Base-by-base conservation (phyloP, 2,113 vertebrate species). In the Microtus montanus region DNA sequence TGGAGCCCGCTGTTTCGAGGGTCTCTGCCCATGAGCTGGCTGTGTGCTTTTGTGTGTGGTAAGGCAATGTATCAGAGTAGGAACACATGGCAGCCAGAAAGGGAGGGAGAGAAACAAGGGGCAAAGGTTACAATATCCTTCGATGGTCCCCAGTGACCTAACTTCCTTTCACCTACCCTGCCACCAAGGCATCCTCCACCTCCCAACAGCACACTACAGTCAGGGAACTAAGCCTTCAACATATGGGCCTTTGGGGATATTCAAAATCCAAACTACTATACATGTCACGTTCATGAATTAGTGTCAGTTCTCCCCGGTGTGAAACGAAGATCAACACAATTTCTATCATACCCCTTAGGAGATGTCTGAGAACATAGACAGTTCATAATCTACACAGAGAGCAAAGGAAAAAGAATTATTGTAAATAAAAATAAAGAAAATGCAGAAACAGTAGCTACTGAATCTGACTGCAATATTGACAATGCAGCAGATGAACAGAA, bases 241-340 rank as follows among this genome's bases (percentile, higher is more conserved):
- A 49, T 10, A 49, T 49, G 49, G 10, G 49, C 49, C 26, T 54
- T 30, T 58, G 15, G 64, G 26, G 47, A 58, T 6, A 82, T 15
- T 70, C 47, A 82, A 41, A 52, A 41, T 82, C 17, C 44, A 80
- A 68, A 38, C 47, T 54, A 44, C n/a, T 58, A 13, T 9, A n/a
- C 3, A 61, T 30, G 14, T 30, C 49, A 80, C 63, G 9, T 71
- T 89, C 86, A 78, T 64, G 44, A 58, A 68, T 26, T 61, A 74
- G 0, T 41, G 52, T 64, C 58, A 63, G 61, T 52, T 89, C 20
- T 66, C 26, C 78, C 54, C 20, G 66, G 38, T 80, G 5, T 90
- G n/a, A 90, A 13, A 87, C 5, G 87, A 2, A 89, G 24, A 19
- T 90, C 71, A 92, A 90, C 30, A 91, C 44, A 93, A 75, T 63